A percentile compares a stretch with the other conserved stretches of the same genome.
Evolutionary conservation across 2,888 invertebrate species (phyloP).

Genomic region (Vesta saturnalis): DNA sequence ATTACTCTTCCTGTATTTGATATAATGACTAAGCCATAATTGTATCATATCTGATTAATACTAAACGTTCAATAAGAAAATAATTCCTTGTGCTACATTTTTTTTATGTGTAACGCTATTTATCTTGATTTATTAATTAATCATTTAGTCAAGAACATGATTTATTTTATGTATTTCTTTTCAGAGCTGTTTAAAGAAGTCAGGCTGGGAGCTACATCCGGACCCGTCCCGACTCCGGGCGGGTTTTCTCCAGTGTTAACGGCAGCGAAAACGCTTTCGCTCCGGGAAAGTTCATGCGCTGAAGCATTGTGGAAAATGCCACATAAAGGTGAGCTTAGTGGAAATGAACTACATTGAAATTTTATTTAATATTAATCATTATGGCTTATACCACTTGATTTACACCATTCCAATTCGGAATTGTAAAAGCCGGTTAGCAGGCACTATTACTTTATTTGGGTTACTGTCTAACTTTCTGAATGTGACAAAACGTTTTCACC

Average conservation of each 20-base stretch:
- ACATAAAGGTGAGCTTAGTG: slow-evolving; percentile 77
- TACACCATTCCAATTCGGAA: too few species aligned
- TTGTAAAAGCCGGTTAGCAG: too few species aligned
- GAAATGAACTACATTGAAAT: neutral
- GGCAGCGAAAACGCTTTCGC: slow-evolving; percentile 67
- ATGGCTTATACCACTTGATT: too few species aligned
- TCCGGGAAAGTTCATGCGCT: slow-evolving; percentile 78
- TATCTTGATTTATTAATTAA: neutral
- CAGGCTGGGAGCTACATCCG: slow-evolving; percentile 71
- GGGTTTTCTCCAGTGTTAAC: slow-evolving; percentile 68
- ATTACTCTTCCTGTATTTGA: slow-evolving; percentile 44
- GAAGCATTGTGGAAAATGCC: slow-evolving; percentile 89
- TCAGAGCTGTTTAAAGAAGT: slow-evolving; percentile 54
- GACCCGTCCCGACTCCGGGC: slow-evolving; percentile 68
- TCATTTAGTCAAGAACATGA: neutral
- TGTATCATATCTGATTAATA: slow-evolving; percentile 34
- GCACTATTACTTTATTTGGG: too few species aligned
- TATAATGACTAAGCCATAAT: slow-evolving; percentile 44
- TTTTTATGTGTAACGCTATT: too few species aligned
- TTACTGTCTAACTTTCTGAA: too few species aligned
- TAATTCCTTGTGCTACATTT: neutral
- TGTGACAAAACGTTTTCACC: too few species aligned
- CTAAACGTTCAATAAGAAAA: slow-evolving; percentile 17
- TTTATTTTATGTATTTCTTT: slow-evolving; percentile 36
- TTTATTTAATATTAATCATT: too few species aligned